Percentiles rank a stretch among this genome's conserved stretches.
These are phyloP conservation scores for Pangasius macronema DNA, from an alignment of 2,797 vertebrate species.

Conservation along the genomic window DNA sequence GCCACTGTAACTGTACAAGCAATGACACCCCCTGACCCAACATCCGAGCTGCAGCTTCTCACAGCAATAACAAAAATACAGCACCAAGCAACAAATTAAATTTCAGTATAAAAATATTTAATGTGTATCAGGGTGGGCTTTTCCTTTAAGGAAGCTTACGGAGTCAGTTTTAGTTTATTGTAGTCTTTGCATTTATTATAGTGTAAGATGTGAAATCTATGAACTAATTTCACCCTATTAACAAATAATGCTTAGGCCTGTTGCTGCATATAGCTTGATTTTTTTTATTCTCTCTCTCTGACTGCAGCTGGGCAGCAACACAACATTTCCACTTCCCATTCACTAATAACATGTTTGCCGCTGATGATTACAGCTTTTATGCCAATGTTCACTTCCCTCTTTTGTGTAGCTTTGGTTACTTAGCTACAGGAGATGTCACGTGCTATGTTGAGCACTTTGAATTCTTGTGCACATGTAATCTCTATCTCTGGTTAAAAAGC, in stretches of 20 bases:
- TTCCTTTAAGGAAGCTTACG: not conserved
- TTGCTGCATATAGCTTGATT: not conserved
- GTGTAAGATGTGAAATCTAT: not conserved
- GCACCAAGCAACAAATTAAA: not conserved
- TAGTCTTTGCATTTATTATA: not conserved
- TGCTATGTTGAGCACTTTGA: not conserved
- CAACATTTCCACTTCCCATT: not conserved
- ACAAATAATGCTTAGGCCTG: not conserved
- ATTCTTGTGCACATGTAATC: not conserved
- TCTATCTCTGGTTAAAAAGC: not conserved
- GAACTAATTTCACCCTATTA: not conserved
- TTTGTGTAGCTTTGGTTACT: slow-evolving; percentile 12
- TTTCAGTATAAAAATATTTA: not conserved
- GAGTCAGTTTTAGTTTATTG: not conserved
- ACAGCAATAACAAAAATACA: not conserved
- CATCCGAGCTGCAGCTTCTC: not conserved
- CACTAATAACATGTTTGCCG: slow-evolving; percentile 31
- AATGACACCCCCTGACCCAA: not conserved
- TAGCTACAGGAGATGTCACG: not conserved
- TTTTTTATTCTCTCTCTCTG: not conserved
- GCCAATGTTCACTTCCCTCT: not conserved
- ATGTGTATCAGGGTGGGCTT: not conserved
- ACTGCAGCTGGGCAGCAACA: not conserved
- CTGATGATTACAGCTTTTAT: slow-evolving; percentile 43
- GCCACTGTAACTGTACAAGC: too few relatives aligned